Base-by-base conservation (phyloP, 2,888 invertebrate genomes). In the Globia sparganii region DNA sequence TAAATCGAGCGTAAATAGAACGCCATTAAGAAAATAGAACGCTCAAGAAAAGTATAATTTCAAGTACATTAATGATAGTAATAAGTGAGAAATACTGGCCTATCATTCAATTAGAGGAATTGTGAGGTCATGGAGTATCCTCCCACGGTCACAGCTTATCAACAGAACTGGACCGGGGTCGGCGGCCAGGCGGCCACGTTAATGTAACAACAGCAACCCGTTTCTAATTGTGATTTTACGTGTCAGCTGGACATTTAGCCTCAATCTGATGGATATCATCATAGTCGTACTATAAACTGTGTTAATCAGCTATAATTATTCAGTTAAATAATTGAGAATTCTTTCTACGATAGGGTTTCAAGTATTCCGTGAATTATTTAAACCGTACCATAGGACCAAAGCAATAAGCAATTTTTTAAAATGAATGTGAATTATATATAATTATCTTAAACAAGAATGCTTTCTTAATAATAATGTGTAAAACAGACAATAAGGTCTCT, bases 41-140 rank as follows among this genome's bases (percentile, higher is more conserved):
- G 49, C 59, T n/a, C 11, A 43, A 77, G 78, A 67, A 83, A 83
- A 73, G 49, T 66, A 73, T 80, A 1, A 86, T 74, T 77, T 80
- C 49, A 80, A 59, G 25, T 69, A 77, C 37, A 77, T 74, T 81
- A 75, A 85, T 80, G 80, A 69, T 80, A 84, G 83, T 83, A 80
- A 82, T 70, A 81, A 88, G 66, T 77, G 72, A 82, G 78, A 73
- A 81, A 75, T 83, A 80, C 77, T 89, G 89, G 87, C 89, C 89
- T 91, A 93, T 94, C 91, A 93, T 94, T 94, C 91, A 94, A 93
- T 95, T 93, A 94, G 89, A 91, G 90, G 91, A 92, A 92, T 91
- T 88, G 92, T 91, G 93, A 94, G 94, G 93, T 94, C 94, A 94
- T 91, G 93, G 92, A 93, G 92, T 90, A 90, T 89, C 90, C 93